A percentile compares a stretch with the other conserved stretches of the same genome.
These are phyloP conservation scores for Monopterus albus DNA, from an alignment of 2,113 vertebrate species.

Conservation along the genomic window DNA sequence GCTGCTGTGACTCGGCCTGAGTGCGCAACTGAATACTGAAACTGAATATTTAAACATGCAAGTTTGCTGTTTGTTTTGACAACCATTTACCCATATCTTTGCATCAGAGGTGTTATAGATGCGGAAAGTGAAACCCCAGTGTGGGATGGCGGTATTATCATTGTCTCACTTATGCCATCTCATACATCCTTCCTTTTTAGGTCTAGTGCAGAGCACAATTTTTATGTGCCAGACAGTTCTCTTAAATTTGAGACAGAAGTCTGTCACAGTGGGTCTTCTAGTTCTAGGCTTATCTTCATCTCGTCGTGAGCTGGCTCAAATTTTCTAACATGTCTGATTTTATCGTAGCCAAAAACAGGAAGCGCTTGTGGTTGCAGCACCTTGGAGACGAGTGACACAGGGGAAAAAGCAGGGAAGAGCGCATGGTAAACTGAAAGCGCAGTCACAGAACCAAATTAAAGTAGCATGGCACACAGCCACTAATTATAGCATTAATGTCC, in stretches of 20 bases:
- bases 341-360: background rate
- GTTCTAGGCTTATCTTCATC: too few species aligned
- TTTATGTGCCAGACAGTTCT: too few species aligned
- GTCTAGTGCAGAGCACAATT: too few species aligned
- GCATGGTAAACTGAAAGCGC: too few species aligned
- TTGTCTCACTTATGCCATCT: background rate
- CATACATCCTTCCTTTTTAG: constrained; percentile 33
- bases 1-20: background rate
- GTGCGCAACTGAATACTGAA: background rate
- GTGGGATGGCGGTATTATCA: too few species aligned
- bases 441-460: too few species aligned
- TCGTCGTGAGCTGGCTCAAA: too few species aligned
- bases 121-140: too few species aligned
- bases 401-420: too few species aligned
- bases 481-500: too few species aligned
- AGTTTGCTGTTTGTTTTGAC: constrained; percentile 13
- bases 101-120: background rate
- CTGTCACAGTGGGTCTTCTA: background rate
- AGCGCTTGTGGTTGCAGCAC: background rate
- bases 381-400: background rate
- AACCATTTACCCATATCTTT: background rate
- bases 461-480: too few species aligned
- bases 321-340: background rate
- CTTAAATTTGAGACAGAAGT: too few species aligned
- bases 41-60: background rate